These are phyloP conservation scores for Discoglossus pictus DNA, from an alignment of 2,797 vertebrate species.

Conservation along the genomic window DNA sequence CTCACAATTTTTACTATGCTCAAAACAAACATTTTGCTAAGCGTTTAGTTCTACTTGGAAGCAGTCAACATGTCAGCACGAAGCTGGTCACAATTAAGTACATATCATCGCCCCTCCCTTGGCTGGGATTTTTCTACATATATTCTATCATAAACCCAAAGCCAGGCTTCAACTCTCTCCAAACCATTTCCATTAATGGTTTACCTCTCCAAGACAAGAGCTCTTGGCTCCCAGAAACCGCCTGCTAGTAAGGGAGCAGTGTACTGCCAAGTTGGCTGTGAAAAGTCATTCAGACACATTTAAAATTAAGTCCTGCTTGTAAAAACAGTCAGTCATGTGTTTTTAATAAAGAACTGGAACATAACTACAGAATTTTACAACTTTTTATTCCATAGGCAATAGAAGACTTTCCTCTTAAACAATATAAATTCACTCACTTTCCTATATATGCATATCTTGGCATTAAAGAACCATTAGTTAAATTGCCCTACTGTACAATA, in stretches of 20 bases:
- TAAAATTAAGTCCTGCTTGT: constrained; percentile 51
- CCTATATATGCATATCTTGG: constrained; percentile 5
- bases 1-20: constrained; percentile 48
- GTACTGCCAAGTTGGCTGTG: not conserved
- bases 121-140: constrained; percentile 9
- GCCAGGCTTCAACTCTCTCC: not conserved
- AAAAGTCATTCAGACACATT: constrained; percentile 35
- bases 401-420: constrained; percentile 20
- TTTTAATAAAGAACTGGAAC: constrained; percentile 56
- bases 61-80: constrained; percentile 30
- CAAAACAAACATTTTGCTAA: constrained; percentile 49
- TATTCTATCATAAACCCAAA: constrained; percentile 25
- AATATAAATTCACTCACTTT: constrained; percentile 18
- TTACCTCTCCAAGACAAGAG: constrained; percentile 48
- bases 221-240: constrained; percentile 1
- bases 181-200: constrained; percentile 43
- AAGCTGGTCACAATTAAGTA: constrained; percentile 31
- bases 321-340: constrained; percentile 50
- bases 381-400: constrained; percentile 31
- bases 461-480: not conserved
- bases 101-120: constrained; percentile 38
- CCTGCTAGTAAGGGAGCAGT: constrained; percentile 17
- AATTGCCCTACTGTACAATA: not conserved
- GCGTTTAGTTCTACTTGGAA: constrained; percentile 35
- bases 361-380: constrained; percentile 49